Base-by-base conservation (phyloP, 2,797 vertebrate genomes). In the Simalia tracyae region DNA sequence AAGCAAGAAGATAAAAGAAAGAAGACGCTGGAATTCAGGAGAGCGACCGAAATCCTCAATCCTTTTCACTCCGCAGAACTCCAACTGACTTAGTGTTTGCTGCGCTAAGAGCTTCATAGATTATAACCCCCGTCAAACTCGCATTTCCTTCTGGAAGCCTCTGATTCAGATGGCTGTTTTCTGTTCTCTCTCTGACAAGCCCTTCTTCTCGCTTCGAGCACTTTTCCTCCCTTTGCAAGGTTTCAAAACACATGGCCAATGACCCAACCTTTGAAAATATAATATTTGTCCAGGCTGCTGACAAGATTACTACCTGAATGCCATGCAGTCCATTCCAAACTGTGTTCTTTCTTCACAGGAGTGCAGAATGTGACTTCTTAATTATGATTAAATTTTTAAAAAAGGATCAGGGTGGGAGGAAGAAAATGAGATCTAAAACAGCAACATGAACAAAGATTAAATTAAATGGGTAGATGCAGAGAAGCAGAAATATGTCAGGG, bases 1-100 rank as follows among this genome's bases (percentile, higher is more conserved):
- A 96, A 96, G 96, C 97, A 95, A 97, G 95, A 96, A 95, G 95
- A 95, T 94, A 95, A 95, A 97, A 97, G 96, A 96, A 95, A 95
- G 92, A 97, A 95, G 97, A 9, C 84, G 96, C 95, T 97, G 93
- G 94, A 95, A 94, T 96, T 91, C 93, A 95, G 96, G 93, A 96
- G 95, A 96, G 95, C 3, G 42, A 57, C 56, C 14, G 17, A 59
- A 86, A 46, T n/a, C 76, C 7, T 28, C 50, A 57, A 14, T 4
- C 63, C n/a, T 11, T 50, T 87, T 81, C n/a, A 10, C 59, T 42
- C 57, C 2, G 5, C 46, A 64, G 66, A 24, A 36, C 42, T 28
- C 57, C 59, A 12, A 42, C 12, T 46, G n/a, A 63, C 3, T 19
- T 36, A 15, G 64, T 36, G 10, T n/a, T 19, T 7, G 46, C 91